A percentile compares a stretch with the other conserved stretches of the same genome.
Evolutionary conservation across 1,140 invertebrate genomes (phyloP).

Genomic region (Pteromalus puparum): DNA sequence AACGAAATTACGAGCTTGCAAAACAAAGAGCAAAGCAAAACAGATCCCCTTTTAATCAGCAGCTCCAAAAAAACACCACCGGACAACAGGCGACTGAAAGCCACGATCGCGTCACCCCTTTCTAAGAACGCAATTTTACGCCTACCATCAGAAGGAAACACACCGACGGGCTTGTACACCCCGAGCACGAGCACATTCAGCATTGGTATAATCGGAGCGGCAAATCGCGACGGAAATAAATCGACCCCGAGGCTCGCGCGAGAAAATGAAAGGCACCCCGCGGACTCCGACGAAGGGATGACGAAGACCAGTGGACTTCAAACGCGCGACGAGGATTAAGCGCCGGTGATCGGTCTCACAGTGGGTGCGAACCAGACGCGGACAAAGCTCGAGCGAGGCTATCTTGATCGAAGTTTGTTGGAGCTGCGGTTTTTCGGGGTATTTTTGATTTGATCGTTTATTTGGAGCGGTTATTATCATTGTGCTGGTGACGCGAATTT

Average conservation of each 20-base stretch:
- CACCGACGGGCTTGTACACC: not conserved
- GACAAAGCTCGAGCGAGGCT: not conserved
- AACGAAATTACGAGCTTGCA: not conserved
- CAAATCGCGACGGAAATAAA: slow-evolving; percentile 17
- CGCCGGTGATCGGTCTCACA: not conserved
- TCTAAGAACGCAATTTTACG: slow-evolving; percentile 24
- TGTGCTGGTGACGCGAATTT: no score
- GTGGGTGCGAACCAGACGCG: not conserved
- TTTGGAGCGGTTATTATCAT: no score
- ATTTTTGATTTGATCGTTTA: not conserved
- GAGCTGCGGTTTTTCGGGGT: not conserved
- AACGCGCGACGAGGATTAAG: slow-evolving; percentile 36
- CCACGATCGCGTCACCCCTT: not conserved
- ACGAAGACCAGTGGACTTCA: not conserved
- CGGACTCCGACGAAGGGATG: slow-evolving; percentile 1
- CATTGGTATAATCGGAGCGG: slow-evolving; percentile 30
- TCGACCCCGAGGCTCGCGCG: not conserved
- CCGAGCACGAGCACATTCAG: slow-evolving; percentile 15
- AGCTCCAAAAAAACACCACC: not conserved
- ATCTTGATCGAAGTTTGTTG: slow-evolving; percentile 14
- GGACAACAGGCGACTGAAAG: not conserved
- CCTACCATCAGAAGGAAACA: not conserved
- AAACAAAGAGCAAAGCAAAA: not conserved
- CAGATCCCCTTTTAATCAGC: not conserved
- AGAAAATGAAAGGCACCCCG: slow-evolving; percentile 5